These are phyloP conservation scores for cat (Felis catus) DNA, from an alignment of 2,113 vertebrate genomes.

Conservation along the genomic window F.catus_Fca126_mat1.0 CM031424.1:86829501-86830000, in stretches of 20 bases:
- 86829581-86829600: not conserved
- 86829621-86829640: not conserved
- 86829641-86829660: not conserved
- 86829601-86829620: not conserved
- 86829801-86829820: not conserved
- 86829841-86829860: rapidly evolving
- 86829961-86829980: not conserved
- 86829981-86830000: not conserved
- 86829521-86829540: not conserved
- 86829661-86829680: not conserved
- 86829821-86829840: not conserved
- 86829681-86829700: not conserved
- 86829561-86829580: not conserved
- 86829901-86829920: not conserved
- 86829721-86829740: rapidly evolving
- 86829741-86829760: not conserved
- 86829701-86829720: not conserved
- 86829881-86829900: not conserved
- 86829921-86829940: not conserved
- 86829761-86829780: rapidly evolving
- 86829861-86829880: not conserved
- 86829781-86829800: not conserved
- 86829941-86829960: not conserved
- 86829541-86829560: not conserved
- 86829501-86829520: not conserved